Base-by-base conservation (phyloP, 2,888 invertebrate species). In the Lasioglossum villosulum region DNA sequence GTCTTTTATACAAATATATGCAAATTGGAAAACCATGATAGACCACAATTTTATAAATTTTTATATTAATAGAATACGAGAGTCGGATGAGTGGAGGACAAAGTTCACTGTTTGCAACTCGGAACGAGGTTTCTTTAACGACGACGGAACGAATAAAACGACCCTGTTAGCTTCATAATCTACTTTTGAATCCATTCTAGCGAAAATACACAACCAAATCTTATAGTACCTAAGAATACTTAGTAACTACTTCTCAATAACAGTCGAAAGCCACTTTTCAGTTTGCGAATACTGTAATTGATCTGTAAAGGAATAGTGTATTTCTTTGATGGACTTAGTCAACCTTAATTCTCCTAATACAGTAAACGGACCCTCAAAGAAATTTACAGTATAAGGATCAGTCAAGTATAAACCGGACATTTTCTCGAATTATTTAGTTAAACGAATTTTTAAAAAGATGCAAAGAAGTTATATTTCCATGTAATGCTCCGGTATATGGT, bases 121-220 rank as follows among this genome's bases (percentile, higher is more conserved):
- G 75, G 81, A 74, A 81, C 75, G 76, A 91, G 91, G 87, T 90
- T 90, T 90, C 89, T 88, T 90, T 90, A 91, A 91, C 83, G 83
- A 90, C 68, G 83, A 90, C 63, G 83, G 70, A 75, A 86, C 75
- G 76, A 70, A 85, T 76, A 86, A 88, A 88, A 80, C 80, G 76
- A 80, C 72, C 83, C 87, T 87, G 90, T 89, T 90, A 86, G 86
- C 82, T 88, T 90, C 88, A 89, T 90, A 91, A 91, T 91, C 87
- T 89, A 89, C 90, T 91, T 87, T 80, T 78, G 80, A 71, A 84
- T 83, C 87, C 88, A 88, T 88, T 90, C 89, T 86, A 88, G 86
- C 88, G 82, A 84, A 86, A 86, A 92, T 91, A 86, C 84, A 89
- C 81, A 66, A 48, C 45, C 27, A 78, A 86, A 80, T 87, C 86